Evolutionary conservation across 1,140 invertebrate genomes (phyloP).

Genomic region (Phocides pigmalion): DNA sequence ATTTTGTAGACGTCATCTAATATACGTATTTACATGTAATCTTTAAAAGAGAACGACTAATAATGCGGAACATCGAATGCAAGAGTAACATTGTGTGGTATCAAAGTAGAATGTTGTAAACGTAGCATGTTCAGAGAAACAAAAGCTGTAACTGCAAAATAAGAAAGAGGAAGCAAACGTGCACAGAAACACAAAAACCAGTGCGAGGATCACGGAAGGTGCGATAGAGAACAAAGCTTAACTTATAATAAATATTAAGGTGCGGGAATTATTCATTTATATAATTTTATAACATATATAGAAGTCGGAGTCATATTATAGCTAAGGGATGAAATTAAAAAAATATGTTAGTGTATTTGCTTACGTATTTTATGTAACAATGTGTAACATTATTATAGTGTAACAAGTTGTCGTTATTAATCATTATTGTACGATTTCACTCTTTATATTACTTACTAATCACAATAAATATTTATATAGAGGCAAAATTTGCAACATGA

Average conservation of each 20-base stretch:
- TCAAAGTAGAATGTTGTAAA: constrained; percentile 64
- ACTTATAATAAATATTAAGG: constrained; percentile 31
- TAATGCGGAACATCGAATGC: constrained; percentile 69
- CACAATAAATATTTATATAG: constrained; percentile 64
- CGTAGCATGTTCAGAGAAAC: constrained; percentile 55
- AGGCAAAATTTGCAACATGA: constrained; percentile 63
- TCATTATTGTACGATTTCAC: constrained; percentile 79
- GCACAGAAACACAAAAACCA: constrained; percentile 58
- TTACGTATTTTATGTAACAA: constrained; percentile 74
- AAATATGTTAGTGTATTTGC: constrained; percentile 69
- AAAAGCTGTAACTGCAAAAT: constrained; percentile 54
- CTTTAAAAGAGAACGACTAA: constrained; percentile 53
- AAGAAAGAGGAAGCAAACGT: constrained; percentile 65
- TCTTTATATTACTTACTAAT: constrained; percentile 69
- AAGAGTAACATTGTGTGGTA: constrained; percentile 62
- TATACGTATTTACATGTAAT: constrained; percentile 49
- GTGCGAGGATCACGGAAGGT: constrained; percentile 74
- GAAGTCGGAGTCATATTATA: constrained; percentile 39
- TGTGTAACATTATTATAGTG: constrained; percentile 76
- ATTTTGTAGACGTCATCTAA: constrained; percentile 45
- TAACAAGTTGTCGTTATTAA: constrained; percentile 65
- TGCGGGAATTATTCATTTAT: constrained; percentile 18
- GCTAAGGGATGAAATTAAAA: constrained; percentile 64
- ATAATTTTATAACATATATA: constrained; percentile 30
- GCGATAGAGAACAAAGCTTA: constrained; percentile 47